Evolutionary conservation across 2,888 invertebrate genomes (phyloP).

Genomic region (Hirtodrosophila alboralis): DNA sequence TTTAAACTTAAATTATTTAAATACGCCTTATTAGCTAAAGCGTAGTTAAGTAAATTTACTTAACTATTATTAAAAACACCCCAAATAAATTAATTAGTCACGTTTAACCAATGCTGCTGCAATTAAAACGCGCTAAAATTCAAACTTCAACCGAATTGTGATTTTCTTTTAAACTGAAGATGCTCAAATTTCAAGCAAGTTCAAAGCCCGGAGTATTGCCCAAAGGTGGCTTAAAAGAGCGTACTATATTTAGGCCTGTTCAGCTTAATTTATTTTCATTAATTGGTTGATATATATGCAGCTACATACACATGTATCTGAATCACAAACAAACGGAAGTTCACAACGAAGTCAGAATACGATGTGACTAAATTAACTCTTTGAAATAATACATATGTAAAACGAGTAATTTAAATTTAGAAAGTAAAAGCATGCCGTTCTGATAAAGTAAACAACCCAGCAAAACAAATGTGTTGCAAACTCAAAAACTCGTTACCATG

Average conservation of each 20-base stretch:
- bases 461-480: constrained; percentile 6
- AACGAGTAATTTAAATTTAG: constrained; percentile 72
- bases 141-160: too few species aligned
- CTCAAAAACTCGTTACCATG: constrained; percentile 49
- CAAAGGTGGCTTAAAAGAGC: constrained; percentile 49
- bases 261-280: constrained; percentile 71
- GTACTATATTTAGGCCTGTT: constrained; percentile 65
- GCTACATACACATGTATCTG: constrained; percentile 28
- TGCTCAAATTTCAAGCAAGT: constrained; percentile 30
- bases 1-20: neutral
- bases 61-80: too few species aligned
- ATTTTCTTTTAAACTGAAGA: too few species aligned
- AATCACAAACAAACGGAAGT: constrained; percentile 65
- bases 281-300: constrained; percentile 54
- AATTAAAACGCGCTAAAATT: too few species aligned
- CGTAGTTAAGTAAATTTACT: too few species aligned
- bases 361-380: constrained; percentile 63
- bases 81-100: too few species aligned
- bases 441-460: constrained; percentile 44
- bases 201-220: constrained; percentile 63
- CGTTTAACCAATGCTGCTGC: too few species aligned
- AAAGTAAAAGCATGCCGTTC: constrained; percentile 70
- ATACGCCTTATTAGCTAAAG: too few species aligned
- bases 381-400: constrained; percentile 55
- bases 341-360: constrained; percentile 15